Evolutionary conservation across 2,113 vertebrate species (phyloP).

Genomic region (Neogobius melanostomus): DNA sequence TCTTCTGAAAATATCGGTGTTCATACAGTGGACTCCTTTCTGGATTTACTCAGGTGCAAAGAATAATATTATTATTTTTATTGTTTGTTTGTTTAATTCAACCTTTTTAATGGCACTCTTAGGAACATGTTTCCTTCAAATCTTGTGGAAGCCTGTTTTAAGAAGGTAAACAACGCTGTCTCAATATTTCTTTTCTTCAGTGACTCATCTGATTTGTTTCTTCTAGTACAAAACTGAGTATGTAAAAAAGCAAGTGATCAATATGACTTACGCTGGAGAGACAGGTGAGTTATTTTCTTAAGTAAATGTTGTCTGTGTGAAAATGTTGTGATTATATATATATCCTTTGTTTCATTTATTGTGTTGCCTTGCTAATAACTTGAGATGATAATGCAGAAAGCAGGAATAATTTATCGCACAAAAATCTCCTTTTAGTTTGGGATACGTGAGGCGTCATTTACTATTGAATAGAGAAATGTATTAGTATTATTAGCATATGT

Average conservation of each 20-base stretch:
- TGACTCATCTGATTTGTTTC: not conserved
- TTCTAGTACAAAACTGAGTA: constrained; percentile 85
- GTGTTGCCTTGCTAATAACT: too few species aligned
- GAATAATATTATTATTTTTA: not conserved
- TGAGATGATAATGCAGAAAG: too few species aligned
- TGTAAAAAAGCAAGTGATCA: constrained; percentile 36
- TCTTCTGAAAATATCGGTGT: constrained; percentile 68
- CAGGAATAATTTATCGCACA: too few species aligned
- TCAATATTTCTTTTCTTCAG: not conserved
- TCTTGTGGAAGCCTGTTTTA: constrained; percentile 91
- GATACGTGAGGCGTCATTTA: too few species aligned
- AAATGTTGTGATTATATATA: too few species aligned
- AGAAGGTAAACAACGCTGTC: constrained; percentile 80
- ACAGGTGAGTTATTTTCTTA: constrained; percentile 10
- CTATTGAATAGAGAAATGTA: too few species aligned
- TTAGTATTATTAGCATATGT: too few species aligned
- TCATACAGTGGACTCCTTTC: constrained; percentile 77
- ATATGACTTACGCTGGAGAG: not conserved
- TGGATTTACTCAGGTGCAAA: constrained; percentile 82
- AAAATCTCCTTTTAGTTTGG: too few species aligned
- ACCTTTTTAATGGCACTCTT: not conserved
- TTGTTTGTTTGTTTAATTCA: not conserved
- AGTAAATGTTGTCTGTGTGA: too few species aligned
- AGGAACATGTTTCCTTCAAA: constrained; percentile 94
- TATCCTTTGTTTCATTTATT: too few species aligned